Evolutionary conservation across 1,140 invertebrate species (phyloP), one percentile per base, ranked within the genome.

Genomic region (Plodia interpunctella): DNA sequence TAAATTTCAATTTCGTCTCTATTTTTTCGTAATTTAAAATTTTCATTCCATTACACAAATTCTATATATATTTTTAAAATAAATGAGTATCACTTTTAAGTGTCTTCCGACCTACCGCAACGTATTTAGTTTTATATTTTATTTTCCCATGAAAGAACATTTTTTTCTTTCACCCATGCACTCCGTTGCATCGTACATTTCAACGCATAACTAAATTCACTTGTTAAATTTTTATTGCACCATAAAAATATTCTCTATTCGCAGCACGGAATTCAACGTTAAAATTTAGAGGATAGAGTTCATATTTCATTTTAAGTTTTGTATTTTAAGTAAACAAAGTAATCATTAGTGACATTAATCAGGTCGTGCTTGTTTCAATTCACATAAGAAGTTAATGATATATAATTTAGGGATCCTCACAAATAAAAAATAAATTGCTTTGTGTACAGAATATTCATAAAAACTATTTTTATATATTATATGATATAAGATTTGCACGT

Each of bases 191-290:
- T 44, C 35, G 52, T 50, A 35, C 52, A 52, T 19, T 50, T 56
- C 56, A 59, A 44, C 53, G 30, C 44, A 56, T 63, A n/a, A 65
- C 68, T 63, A 65, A 62, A 53, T 60, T 55, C 15, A 66, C 68
- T 62, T 67, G 59, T 65, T 52, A 59, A 70, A 69, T 64, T 64
- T 76, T 78, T 65, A 78, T 65, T 65, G 60, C 66, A 18, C 62
- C 49, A 66, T 75, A 70, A 75, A 77, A 65, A 50, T 54, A 55
- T 15, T 21, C 32, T 30, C 15, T 17, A n/a, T 35, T 25, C 20
- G 11, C 19, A 18, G 52, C 32, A 11, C 0, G 21, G 55, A 57
- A 63, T 55, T 21, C 0, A 13, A 49, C 58, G 49, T 58, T 58
- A 44, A 13, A 10, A 19, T 2, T 15, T 15, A 0, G 13, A 13